phyloP scores from a whole-genome alignment of 2,113 vertebrate species.

The Nesoenas mayeri region DNA sequence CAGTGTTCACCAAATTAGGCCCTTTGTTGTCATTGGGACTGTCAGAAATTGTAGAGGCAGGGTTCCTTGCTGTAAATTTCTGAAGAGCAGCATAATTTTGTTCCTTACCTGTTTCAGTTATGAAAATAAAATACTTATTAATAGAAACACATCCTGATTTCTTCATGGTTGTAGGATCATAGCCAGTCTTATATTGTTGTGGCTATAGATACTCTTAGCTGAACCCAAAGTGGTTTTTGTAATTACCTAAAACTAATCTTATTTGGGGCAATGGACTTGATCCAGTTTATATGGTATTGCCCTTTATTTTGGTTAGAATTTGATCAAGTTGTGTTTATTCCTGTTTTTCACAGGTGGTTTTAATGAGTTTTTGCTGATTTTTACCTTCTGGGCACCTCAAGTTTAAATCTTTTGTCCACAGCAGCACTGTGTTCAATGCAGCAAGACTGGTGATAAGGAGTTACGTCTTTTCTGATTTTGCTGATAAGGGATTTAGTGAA shows the following conservation, averaged over 20 bases:
- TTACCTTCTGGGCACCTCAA: not conserved
- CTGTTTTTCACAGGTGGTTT: not conserved
- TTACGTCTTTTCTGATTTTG: not conserved
- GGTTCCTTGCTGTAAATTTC: not conserved
- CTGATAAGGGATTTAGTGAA: not conserved
- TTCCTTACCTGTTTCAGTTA: not conserved
- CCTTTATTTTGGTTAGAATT: not conserved
- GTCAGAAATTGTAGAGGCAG: not conserved
- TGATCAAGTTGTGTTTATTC: not conserved
- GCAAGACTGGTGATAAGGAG: not conserved
- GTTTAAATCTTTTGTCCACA: not conserved
- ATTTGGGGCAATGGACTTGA: not conserved
- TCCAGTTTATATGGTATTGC: not conserved
- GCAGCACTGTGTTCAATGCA: not conserved
- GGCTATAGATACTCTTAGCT: not conserved
- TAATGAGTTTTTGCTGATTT: not conserved
- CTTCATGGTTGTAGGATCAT: not conserved
- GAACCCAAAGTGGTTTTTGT: not conserved
- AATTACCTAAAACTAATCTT: not conserved
- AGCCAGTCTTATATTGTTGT: not conserved
- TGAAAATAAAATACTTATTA: not conserved
- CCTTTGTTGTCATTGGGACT: not conserved
- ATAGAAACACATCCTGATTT: not conserved
- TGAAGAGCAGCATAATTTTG: not conserved
- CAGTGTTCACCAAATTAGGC: not conserved